Base-by-base conservation (phyloP, 2,888 invertebrate genomes). In the Stenotaenia linearis region DNA sequence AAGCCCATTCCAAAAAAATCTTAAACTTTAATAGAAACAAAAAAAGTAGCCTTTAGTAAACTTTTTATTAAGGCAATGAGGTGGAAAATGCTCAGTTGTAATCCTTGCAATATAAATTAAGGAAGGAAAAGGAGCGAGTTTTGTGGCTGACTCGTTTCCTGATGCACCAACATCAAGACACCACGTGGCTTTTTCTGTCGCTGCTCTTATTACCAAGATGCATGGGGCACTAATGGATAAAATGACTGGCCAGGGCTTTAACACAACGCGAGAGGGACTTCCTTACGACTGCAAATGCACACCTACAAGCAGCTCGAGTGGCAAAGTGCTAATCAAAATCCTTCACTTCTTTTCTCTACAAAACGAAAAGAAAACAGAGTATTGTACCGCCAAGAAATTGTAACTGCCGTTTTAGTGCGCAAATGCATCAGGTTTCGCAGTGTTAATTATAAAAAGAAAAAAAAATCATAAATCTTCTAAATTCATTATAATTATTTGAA, bases 21-120 rank as follows among this genome's bases (percentile, higher is more conserved):
- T 69, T 28, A 69, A 69, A 69, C 69, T 50, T 50, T 28, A 69
- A 69, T 25, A 23, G 69, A 69, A 28, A 69, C 25, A 69, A 69
- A 69, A 61, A 69, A 69, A 69, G 45, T 69, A 50, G 50, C 50
- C 69, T 69, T 69, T 28, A 28, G 69, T 69, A 69, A 69, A 69
- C 69, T 69, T 69, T 69, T 69, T 69, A 69, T 69, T 69, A 69
- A 69, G 69, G 69, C 69, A 69, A 69, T 69, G 69, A 69, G 69
- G 69, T 69, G 69, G 69, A 69, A 69, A 69, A 69, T 69, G 69
- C 69, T 28, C 69, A 69, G 69, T 69, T 69, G 25, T 69, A 69
- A 69, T 69, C 69, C 69, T 25, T 69, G 69, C 69, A 69, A 69
- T 69, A 69, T 69, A 69, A 69, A 69, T 69, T 69, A 69, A 69